Conservation (phyloP, 2,797 vertebrate species). For the Sebastes matsubarae region DNA sequence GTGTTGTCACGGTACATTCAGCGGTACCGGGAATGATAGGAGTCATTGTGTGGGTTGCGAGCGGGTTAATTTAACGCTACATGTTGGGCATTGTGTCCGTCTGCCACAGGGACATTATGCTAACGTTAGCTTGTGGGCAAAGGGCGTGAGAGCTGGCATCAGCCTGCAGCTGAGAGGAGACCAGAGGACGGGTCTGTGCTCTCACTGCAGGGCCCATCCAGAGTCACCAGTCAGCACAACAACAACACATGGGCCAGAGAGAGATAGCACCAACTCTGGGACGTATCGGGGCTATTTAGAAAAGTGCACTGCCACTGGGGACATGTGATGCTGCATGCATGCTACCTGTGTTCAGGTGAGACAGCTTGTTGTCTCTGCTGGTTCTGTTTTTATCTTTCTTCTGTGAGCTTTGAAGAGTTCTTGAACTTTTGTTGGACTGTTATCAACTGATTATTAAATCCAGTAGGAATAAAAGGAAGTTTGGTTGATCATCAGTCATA, state of each 20-base stretch:
- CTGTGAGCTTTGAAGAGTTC: no score
- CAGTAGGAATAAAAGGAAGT: not conserved
- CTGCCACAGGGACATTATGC: slow-evolving; percentile 30
- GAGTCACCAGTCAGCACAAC: slow-evolving; percentile 35
- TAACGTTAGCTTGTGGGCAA: slow-evolving; percentile 68
- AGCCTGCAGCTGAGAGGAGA: slow-evolving; percentile 24
- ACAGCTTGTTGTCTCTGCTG: not conserved
- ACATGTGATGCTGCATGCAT: not conserved
- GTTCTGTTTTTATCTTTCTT: not conserved
- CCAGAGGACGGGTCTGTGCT: slow-evolving; percentile 12
- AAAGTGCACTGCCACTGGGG: not conserved
- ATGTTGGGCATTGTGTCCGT: slow-evolving; percentile 11
- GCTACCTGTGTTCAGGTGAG: not conserved
- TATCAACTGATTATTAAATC: not conserved
- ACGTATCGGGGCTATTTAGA: not conserved
- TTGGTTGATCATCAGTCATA: not conserved
- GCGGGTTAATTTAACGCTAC: not conserved
- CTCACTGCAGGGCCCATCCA: slow-evolving; percentile 19
- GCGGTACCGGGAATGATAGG: not conserved
- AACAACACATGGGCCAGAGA: slow-evolving; percentile 45
- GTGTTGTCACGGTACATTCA: slow-evolving; percentile 22
- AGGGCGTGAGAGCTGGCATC: slow-evolving; percentile 73
- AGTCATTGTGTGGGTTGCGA: not conserved
- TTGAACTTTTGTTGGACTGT: not conserved
- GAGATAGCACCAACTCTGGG: not conserved